These are phyloP conservation scores for Lasioglossum leucozonium DNA, from an alignment of 2,888 invertebrate genomes.

Conservation along the genomic window DNA sequence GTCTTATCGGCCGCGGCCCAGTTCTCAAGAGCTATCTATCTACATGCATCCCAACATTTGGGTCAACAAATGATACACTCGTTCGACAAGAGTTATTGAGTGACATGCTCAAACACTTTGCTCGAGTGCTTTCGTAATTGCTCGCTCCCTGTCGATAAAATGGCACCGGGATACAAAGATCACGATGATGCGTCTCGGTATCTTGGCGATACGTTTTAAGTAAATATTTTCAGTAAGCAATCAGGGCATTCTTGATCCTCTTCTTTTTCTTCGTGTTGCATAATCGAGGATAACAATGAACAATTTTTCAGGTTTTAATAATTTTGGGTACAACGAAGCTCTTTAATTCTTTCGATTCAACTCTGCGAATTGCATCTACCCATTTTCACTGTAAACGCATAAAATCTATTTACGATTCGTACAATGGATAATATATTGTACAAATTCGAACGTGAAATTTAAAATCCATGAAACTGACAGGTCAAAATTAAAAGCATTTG, in stretches of 20 bases:
- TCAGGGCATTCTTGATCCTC: not conserved
- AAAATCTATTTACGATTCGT: not conserved
- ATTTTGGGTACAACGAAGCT: not conserved
- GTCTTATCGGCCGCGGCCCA: constrained; percentile 13
- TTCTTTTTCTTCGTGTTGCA: not conserved
- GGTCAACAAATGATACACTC: constrained; percentile 21
- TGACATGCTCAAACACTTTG: constrained; percentile 7
- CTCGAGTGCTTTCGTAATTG: constrained; percentile 13
- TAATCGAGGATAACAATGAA: too few relatives aligned
- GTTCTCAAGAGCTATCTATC: constrained; percentile 17
- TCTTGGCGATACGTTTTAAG: not conserved
- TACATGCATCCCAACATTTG: constrained; percentile 10
- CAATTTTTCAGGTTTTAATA: not conserved
- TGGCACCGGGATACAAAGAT: not conserved
- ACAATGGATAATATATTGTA: not conserved
- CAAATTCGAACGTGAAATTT: not conserved
- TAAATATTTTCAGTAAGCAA: not conserved
- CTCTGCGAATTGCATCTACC: too few relatives aligned
- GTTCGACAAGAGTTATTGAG: not conserved
- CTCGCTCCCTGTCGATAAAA: not conserved
- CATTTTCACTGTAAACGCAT: not conserved
- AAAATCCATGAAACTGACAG: not conserved
- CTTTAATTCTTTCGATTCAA: too few relatives aligned
- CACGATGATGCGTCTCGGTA: not conserved
- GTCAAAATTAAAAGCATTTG: not conserved